Evolutionary conservation across 2,888 invertebrate genomes (phyloP), one percentile per base, ranked within the genome.

Genomic region (Lissocephala sabroskyi): DNA sequence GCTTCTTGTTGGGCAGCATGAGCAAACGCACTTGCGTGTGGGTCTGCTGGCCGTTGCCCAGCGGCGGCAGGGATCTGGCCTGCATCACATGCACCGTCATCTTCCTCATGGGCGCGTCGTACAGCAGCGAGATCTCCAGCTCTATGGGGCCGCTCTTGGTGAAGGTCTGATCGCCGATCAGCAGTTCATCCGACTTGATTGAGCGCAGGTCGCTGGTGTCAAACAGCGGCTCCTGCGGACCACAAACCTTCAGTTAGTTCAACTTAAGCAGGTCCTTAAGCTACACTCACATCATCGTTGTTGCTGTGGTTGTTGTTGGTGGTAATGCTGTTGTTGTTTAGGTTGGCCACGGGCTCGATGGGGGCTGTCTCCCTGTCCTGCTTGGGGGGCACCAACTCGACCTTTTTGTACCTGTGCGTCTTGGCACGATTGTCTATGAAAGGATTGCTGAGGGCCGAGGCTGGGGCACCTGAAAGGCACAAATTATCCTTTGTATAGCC

Each of bases 71-170:
- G 41, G 93, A 91, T 41, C 92, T 88, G 0, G 95, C 96, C 85
- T 96, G 96, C 58, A 96, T 87, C 45, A 97, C 91, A 75, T 95
- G 95, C 17, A 97, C 92, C 36, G 94, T 94, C 94, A 97, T 95
- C 85, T 93, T 94, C 52, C 94, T 89, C 86, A 95, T 93, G 5
- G 94, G 94, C 10, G 95, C 93, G 82, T 96, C 96, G 82, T 96
- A 97, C 26, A 94, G 86, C 78, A 97, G 88, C 5, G 95, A 94
- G 53, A 96, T 89, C 85, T 97, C 96, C 45, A 73, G 45, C 26
- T 74, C 73, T 57, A 97, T 87, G 56, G 91, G 90, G 4, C 96
- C 95, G 61, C 93, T 90, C 56, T 88, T 87, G 1, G 79, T 75
- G 32, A 63, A 51, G 29, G 70, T 61, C 49, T 82, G 61, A 83